Conservation (phyloP, 2,113 vertebrate species). For the Eubucco bourcierii region DNA sequence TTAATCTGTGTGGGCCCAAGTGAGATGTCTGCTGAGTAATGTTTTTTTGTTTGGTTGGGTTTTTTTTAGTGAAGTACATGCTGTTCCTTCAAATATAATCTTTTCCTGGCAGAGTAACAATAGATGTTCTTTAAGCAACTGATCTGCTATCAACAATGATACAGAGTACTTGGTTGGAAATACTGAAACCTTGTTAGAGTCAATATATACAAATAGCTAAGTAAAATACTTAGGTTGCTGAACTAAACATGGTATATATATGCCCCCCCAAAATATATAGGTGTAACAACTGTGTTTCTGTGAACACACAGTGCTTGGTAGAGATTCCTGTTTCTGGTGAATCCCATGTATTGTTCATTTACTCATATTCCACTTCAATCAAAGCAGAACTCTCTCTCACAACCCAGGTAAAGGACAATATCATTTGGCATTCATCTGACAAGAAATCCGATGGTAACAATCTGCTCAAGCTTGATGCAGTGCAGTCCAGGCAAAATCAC, state of each 20-base stretch:
- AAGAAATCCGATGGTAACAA: not conserved
- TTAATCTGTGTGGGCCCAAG: not conserved
- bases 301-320: not conserved
- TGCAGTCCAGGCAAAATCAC: not conserved
- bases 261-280: not conserved
- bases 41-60: not conserved
- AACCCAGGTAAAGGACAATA: not conserved
- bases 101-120: not conserved
- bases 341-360: not conserved
- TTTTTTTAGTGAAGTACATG: not conserved
- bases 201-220: conserved; percentile 2
- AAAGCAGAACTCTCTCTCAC: not conserved
- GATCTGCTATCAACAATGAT: not conserved
- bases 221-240: not conserved
- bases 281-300: not conserved
- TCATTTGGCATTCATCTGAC: not conserved
- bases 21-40: conserved; percentile 1
- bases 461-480: not conserved
- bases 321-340: not conserved
- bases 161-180: not conserved
- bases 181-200: not conserved
- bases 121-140: conserved; percentile 23
- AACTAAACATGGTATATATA: not conserved
- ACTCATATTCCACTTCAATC: not conserved
- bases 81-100: not conserved